Base-by-base conservation (phyloP, 1,140 invertebrate genomes). In the Helicorthomorpha holstii region DNA sequence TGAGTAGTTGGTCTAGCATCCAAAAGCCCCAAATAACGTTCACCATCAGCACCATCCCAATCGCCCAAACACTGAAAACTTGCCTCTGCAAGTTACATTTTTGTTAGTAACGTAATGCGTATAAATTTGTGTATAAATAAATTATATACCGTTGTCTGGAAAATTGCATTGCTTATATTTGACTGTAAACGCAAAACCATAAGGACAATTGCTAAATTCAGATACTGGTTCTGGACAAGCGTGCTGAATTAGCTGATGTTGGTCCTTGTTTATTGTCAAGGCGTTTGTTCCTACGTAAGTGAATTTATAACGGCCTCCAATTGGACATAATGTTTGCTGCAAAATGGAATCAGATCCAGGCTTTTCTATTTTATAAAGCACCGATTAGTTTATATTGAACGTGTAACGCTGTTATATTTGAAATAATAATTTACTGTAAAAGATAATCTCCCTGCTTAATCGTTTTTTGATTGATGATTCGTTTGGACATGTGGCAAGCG, bases 51-150 rank as follows among this genome's bases (percentile, higher is more conserved):
- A 43, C 73, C 75, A 53, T 68, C 68, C 80, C 80, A 82, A 57
- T 74, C 75, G 24, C 78, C 80, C 34, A 82, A 62, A 61, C 80
- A 82, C 52, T 79, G 72, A 57, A 79, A 81, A n/a, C 64, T 73
- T 19, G 79, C 64, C 57, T 79, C 79, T 79, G 61, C 41, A 61
- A 61, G 50, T 55, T 49, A 46, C 38, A n/a, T n/a, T n/a, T n/a
- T n/a, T n/a, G n/a, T n/a, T n/a, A n/a, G n/a, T n/a, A n/a, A n/a
- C n/a, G n/a, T n/a, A n/a, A n/a, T n/a, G n/a, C 4, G 26, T 16
- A 29, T 29, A 4, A 26, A 23, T 54, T 43, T 3, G 4, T 25
- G 34, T 44, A 27, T 10, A n/a, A 46, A 7, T 10, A 46, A 27
- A 2, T 12, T 23, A 57, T 59, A 66, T 71, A 77, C 75, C 69